These are phyloP conservation scores for Pammene aurita DNA, from an alignment of 2,888 invertebrate species.

Conservation along the genomic window DNA sequence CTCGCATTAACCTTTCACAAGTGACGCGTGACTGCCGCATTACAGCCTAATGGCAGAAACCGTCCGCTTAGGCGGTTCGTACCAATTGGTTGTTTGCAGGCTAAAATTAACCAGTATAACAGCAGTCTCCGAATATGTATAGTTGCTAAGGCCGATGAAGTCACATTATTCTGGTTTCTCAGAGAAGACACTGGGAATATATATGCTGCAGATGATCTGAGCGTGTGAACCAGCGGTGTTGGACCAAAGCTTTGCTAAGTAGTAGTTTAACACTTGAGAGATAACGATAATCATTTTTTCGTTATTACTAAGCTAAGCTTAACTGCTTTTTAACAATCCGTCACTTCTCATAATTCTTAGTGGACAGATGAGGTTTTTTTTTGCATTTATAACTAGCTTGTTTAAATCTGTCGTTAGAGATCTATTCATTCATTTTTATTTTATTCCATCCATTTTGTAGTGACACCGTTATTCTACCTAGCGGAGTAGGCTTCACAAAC, in stretches of 20 bases:
- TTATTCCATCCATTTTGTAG: too few relatives aligned
- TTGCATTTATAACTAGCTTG: too few relatives aligned
- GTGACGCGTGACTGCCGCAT: constrained; percentile 32
- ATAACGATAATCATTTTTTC: constrained; percentile 1
- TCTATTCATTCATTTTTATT: background rate
- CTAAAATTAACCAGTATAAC: background rate
- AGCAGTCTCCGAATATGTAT: background rate
- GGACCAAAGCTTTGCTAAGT: constrained; percentile 8
- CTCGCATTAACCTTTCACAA: constrained; percentile 26
- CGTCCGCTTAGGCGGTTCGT: background rate
- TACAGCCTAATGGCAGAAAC: constrained; percentile 25
- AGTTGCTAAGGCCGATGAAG: background rate
- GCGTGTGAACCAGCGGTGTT: constrained; percentile 24
- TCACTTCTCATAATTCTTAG: background rate
- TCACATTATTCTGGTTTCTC: background rate
- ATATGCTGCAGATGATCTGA: constrained; percentile 18
- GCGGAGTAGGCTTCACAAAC: too few relatives aligned
- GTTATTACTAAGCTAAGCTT: background rate
- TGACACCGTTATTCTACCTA: too few relatives aligned
- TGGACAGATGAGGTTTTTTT: background rate
- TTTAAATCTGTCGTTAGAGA: background rate
- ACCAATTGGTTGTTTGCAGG: background rate
- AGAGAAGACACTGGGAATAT: background rate
- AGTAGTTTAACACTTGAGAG: constrained; percentile 16
- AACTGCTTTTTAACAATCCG: constrained; percentile 6